These are phyloP conservation scores for Sebastes vulpes DNA, from an alignment of 2,797 vertebrate genomes.

Conservation along the genomic window DNA sequence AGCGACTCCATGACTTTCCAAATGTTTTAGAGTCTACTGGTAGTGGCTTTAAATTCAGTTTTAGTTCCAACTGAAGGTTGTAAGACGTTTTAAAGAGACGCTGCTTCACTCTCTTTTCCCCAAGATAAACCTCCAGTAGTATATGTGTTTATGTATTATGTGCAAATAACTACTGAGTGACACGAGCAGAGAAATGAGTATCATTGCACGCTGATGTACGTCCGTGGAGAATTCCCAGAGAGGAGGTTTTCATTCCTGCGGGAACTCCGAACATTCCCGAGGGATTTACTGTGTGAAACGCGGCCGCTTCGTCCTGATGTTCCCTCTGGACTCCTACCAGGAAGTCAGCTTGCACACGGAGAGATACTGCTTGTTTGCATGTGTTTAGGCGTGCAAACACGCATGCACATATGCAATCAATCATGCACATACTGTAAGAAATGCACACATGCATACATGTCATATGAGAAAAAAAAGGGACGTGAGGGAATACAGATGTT, in stretches of 20 bases:
- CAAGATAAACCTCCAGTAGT: neutral
- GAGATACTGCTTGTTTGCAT: slow-evolving; percentile 34
- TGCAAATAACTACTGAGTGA: neutral
- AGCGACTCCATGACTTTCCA: neutral
- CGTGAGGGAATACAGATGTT: neutral
- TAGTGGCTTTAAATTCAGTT: neutral
- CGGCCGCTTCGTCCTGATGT: slow-evolving; percentile 30
- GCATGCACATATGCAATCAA: slow-evolving; percentile 15
- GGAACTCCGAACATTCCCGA: slow-evolving; percentile 52
- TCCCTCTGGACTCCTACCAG: slow-evolving; percentile 60
- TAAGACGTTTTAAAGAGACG: neutral
- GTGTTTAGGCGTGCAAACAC: slow-evolving; percentile 18
- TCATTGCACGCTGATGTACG: slow-evolving; percentile 16
- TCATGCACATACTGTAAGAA: slow-evolving; percentile 17
- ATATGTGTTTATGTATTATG: no score
- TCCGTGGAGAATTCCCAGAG: slow-evolving; percentile 51
- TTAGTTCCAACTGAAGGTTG: neutral
- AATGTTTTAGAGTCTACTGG: neutral
- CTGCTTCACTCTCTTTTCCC: neutral
- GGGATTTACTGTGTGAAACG: slow-evolving; percentile 56
- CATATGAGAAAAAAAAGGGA: neutral
- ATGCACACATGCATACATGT: neutral
- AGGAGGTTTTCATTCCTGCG: slow-evolving; percentile 43
- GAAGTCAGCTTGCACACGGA: slow-evolving; percentile 43
- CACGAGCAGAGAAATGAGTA: neutral